phyloP scores from a whole-genome alignment of 2,888 invertebrate species.

The Thereva unica region DNA sequence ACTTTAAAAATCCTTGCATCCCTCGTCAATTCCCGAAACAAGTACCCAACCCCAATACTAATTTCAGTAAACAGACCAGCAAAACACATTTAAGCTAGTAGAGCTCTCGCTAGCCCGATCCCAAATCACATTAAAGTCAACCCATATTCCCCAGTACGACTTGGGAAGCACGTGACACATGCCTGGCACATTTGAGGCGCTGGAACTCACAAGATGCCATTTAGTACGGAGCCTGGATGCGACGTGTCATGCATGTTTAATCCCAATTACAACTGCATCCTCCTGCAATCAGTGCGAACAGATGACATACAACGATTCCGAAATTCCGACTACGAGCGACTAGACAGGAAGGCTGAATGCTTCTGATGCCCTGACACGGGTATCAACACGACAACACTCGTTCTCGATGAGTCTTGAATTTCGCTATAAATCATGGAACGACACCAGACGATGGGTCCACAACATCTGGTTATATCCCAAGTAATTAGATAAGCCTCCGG shows the following conservation, averaged over 20 bases:
- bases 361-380: conserved; percentile 10
- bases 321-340: background rate
- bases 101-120: conserved; percentile 5
- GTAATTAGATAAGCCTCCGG: conserved; percentile 27
- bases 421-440: conserved; percentile 30
- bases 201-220: conserved; percentile 25
- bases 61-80: too few species aligned
- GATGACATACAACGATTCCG: conserved; percentile 17
- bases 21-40: too few species aligned
- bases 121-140: conserved; percentile 27
- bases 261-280: conserved; percentile 26
- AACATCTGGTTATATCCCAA: conserved; percentile 22
- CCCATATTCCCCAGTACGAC: conserved; percentile 16
- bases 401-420: conserved; percentile 11
- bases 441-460: conserved; percentile 24
- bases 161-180: conserved; percentile 21
- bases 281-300: conserved; percentile 19
- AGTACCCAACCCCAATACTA: too few species aligned
- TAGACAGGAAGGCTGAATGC: conserved; percentile 20
- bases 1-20: too few species aligned
- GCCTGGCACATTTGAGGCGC: conserved; percentile 25
- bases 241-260: conserved; percentile 26
- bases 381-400: conserved; percentile 18
- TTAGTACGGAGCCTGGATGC: conserved; percentile 13
- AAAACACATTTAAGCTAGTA: too few species aligned